Evolutionary conservation across 2,888 invertebrate species (phyloP).

Genomic region (Pristionchus fissidentatus): DNA sequence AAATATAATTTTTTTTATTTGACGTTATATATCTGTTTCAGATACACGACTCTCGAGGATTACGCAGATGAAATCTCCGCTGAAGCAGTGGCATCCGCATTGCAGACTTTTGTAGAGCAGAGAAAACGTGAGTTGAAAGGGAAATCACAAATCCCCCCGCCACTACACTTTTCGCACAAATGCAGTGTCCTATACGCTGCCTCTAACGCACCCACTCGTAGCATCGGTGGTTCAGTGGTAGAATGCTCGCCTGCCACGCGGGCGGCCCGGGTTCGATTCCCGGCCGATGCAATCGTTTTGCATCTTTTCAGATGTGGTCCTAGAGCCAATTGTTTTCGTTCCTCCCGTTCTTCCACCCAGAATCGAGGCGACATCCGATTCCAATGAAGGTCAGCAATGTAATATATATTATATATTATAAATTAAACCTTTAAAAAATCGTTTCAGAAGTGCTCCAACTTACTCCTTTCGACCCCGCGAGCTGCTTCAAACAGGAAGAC

Average conservation of each 20-base stretch:
- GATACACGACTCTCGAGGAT: conserved; percentile 1
- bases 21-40: background rate
- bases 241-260: conserved; percentile 74
- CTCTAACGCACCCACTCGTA: background rate
- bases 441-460: background rate
- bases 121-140: background rate
- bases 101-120: background rate
- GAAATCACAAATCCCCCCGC: no score
- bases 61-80: background rate
- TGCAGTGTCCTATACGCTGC: no score
- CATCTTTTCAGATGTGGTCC: background rate
- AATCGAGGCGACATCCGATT: background rate
- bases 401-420: background rate
- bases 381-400: background rate
- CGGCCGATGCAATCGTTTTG: conserved; percentile 65
- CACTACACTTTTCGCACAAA: no score
- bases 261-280: conserved; percentile 71
- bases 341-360: background rate
- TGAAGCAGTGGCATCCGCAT: background rate
- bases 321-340: background rate
- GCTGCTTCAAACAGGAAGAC: conserved; percentile 33
- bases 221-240: conserved; percentile 71
- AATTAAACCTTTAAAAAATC: no score
- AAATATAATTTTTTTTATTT: no score
- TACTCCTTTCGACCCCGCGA: conserved; percentile 24